phyloP scores from a whole-genome alignment of 2,113 vertebrate species.

The Parus major region DNA sequence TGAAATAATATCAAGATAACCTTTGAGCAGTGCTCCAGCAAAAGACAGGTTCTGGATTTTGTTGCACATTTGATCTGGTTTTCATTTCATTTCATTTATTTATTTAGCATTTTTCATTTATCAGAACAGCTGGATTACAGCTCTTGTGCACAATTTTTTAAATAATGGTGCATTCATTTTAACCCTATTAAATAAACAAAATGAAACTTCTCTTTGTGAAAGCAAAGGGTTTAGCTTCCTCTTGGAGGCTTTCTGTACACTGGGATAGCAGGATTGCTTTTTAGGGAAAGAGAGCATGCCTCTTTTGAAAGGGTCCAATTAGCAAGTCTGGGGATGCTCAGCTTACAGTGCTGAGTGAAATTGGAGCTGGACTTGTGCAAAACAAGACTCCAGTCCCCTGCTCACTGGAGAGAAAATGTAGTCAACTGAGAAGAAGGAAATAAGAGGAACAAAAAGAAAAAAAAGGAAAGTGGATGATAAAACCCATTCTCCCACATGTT shows the following conservation, averaged over 20 bases:
- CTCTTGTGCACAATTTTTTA: background rate
- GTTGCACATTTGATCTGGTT: background rate
- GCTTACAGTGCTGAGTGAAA: constrained; percentile 39
- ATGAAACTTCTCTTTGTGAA: background rate
- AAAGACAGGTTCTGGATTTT: background rate
- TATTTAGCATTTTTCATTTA: background rate
- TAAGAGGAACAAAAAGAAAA: background rate
- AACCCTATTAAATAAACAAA: background rate
- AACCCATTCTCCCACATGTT: background rate
- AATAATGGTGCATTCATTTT: background rate
- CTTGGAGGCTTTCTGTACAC: background rate
- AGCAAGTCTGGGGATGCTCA: background rate
- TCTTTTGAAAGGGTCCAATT: constrained; percentile 3
- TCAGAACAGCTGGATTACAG: constrained; percentile 9
- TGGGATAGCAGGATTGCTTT: background rate
- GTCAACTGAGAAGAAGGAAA: constrained; percentile 23
- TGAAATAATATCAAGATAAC: background rate
- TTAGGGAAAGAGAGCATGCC: background rate
- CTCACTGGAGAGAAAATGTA: background rate
- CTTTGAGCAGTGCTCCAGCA: background rate
- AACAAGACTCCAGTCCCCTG: background rate
- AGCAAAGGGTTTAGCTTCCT: background rate
- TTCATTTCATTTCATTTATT: too few species aligned
- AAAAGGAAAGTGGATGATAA: background rate
- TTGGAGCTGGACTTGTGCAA: background rate